Evolutionary conservation across 2,888 invertebrate genomes (phyloP).

Genomic region (Halictus quadricinctus): DNA sequence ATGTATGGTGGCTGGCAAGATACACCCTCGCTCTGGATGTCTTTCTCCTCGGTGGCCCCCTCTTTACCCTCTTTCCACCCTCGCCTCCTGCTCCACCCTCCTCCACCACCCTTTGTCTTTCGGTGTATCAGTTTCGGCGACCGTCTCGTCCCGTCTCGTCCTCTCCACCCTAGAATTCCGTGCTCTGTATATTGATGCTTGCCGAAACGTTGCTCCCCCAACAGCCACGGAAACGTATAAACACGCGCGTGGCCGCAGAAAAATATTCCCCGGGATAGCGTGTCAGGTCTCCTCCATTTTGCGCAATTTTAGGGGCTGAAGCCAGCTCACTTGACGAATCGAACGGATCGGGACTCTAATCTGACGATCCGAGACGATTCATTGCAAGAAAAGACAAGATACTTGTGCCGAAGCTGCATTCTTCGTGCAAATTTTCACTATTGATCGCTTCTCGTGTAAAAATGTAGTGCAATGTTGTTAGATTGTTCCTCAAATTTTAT

Average conservation of each 20-base stretch:
- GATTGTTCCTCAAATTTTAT: too few species aligned
- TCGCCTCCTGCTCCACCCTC: neutral
- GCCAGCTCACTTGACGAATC: slow-evolving; percentile 51
- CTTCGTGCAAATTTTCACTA: neutral
- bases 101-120: slow-evolving; percentile 35
- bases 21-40: slow-evolving; percentile 74
- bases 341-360: slow-evolving; percentile 56
- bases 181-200: slow-evolving; percentile 81
- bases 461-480: too few species aligned
- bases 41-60: slow-evolving; percentile 45
- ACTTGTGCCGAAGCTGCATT: neutral
- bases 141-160: slow-evolving; percentile 31
- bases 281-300: slow-evolving; percentile 57
- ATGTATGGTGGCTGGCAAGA: slow-evolving; percentile 78
- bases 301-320: slow-evolving; percentile 34
- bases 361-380: slow-evolving; percentile 10
- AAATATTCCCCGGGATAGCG: slow-evolving; percentile 47
- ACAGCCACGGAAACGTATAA: slow-evolving; percentile 46
- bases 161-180: slow-evolving; percentile 73
- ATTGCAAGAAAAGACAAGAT: neutral
- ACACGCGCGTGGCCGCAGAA: slow-evolving; percentile 44
- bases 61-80: slow-evolving; percentile 3
- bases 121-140: slow-evolving; percentile 39
- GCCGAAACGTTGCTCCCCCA: slow-evolving; percentile 65
- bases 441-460: neutral